These are phyloP conservation scores for Mus pahari DNA, from an alignment of 2,113 vertebrate genomes.

Conservation along the genomic window DNA sequence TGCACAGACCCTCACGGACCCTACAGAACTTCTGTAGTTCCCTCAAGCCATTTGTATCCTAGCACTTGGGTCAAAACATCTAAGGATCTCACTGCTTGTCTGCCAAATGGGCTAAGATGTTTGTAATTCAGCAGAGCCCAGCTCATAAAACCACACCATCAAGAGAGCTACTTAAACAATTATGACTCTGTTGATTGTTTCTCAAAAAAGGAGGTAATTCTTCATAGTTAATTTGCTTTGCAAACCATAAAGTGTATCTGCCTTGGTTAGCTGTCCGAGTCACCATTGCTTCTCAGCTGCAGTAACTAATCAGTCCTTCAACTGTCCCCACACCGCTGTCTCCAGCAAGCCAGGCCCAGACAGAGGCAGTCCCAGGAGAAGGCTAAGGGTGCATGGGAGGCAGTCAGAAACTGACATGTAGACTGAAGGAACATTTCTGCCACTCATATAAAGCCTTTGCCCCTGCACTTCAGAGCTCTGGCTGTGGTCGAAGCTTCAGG, in stretches of 20 bases:
- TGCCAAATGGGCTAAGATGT: background rate
- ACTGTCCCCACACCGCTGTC: background rate
- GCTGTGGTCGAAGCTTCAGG: background rate
- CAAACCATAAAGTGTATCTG: background rate
- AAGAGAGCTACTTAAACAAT: conserved; percentile 57
- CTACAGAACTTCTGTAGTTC: background rate
- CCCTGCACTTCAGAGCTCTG: background rate
- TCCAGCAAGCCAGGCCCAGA: background rate
- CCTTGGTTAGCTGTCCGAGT: background rate
- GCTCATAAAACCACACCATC: conserved; percentile 46
- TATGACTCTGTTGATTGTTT: conserved; percentile 43
- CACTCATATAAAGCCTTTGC: background rate
- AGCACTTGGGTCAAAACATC: background rate
- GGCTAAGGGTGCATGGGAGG: no score
- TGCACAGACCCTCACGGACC: no score
- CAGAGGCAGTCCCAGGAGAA: background rate
- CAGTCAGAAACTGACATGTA: background rate
- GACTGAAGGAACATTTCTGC: background rate
- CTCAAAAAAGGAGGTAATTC: conserved; percentile 52
- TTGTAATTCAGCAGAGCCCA: conserved; percentile 13
- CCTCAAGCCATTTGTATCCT: background rate
- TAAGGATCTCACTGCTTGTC: background rate
- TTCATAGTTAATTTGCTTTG: conserved; percentile 57
- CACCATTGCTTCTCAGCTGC: accelerated
- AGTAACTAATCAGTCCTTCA: background rate